These are phyloP conservation scores for Aphelenchoides fujianensis DNA, from an alignment of 1,140 invertebrate genomes.

Conservation along the genomic window DNA sequence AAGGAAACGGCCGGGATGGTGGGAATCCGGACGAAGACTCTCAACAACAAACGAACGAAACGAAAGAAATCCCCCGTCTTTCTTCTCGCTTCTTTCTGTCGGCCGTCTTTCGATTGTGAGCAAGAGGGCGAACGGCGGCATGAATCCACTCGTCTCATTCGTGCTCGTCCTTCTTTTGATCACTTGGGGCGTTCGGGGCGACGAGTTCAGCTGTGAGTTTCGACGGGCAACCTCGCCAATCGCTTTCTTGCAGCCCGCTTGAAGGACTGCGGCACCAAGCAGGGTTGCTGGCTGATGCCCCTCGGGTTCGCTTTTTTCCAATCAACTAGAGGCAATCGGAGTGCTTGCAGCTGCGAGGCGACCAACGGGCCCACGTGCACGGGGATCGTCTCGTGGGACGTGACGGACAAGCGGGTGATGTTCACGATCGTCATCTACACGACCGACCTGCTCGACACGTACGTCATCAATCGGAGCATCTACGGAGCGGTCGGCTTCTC, in stretches of 20 bases:
- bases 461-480: background rate
- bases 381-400: constrained; percentile 5
- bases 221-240: background rate
- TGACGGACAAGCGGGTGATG: background rate
- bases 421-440: background rate
- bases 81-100: too few relatives aligned
- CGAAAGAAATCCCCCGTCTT: too few relatives aligned
- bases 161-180: too few relatives aligned
- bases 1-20: too few relatives aligned
- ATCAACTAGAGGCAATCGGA: too few relatives aligned
- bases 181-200: background rate
- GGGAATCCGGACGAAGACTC: too few relatives aligned
- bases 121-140: too few relatives aligned
- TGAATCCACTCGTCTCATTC: too few relatives aligned
- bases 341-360: background rate
- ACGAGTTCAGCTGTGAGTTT: constrained; percentile 3
- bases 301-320: background rate
- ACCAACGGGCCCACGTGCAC: background rate
- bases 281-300: constrained; percentile 13
- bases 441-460: background rate
- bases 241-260: background rate
- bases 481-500: constrained; percentile 6
- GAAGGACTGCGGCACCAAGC: background rate
- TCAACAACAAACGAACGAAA: too few relatives aligned
- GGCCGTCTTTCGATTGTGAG: too few relatives aligned